Conservation (phyloP, 2,113 vertebrate species). For the Plectropomus leopardus region DNA sequence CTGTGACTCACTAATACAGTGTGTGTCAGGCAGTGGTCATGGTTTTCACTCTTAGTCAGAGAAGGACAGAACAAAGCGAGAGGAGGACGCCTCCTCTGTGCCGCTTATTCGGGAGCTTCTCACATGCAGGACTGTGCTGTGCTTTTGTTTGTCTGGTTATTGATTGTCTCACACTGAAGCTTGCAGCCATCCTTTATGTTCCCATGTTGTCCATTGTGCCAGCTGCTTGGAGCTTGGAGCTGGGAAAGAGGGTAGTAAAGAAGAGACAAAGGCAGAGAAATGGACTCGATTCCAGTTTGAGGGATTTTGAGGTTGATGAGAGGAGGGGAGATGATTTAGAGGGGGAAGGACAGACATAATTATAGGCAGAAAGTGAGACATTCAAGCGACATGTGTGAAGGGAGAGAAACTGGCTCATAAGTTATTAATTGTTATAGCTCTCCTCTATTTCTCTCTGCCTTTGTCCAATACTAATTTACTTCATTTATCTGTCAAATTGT, state of each 20-base stretch:
- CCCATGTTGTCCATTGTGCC: conserved; percentile 45
- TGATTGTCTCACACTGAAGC: conserved; percentile 64
- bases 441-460: conserved; percentile 6
- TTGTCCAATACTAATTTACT: conserved; percentile 32
- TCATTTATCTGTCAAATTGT: conserved; percentile 40
- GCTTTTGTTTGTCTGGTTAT: conserved; percentile 65
- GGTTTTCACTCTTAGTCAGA: conserved; percentile 48
- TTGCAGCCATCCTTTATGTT: conserved; percentile 47
- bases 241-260: neutral
- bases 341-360: conserved; percentile 1
- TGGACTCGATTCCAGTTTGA: conserved; percentile 29
- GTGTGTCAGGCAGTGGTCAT: conserved; percentile 45
- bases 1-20: conserved; percentile 40
- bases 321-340: conserved; percentile 1
- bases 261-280: conserved; percentile 43
- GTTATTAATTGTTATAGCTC: conserved; percentile 42
- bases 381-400: neutral
- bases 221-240: conserved; percentile 35
- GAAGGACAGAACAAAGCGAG: conserved; percentile 34
- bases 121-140: conserved; percentile 22
- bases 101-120: conserved; percentile 38
- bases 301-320: conserved; percentile 19
- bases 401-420: conserved; percentile 34
- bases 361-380: conserved; percentile 26
- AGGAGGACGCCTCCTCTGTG: conserved; percentile 35